Evolutionary conservation across 2,113 vertebrate genomes (phyloP), one percentile per base, ranked within the genome.

Genomic region (Arvicanthis niloticus): DNA sequence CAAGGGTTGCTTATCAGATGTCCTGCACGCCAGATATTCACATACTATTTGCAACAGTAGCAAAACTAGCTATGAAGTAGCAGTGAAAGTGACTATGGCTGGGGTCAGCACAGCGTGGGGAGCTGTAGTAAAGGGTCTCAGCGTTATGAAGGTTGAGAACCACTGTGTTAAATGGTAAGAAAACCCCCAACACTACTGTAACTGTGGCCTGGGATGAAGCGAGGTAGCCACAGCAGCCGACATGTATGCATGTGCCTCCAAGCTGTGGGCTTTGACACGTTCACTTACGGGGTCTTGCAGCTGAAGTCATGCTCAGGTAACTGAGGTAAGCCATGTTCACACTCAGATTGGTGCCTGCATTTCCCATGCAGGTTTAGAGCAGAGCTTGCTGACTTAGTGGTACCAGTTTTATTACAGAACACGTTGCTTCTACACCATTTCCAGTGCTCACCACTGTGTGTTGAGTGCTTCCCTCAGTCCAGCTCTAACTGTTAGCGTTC

Each of bases 171-270:
- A 76, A 24, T 73, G 34, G 17, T 65, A 16, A 56, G 51, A 88
- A 29, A 53, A 37, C 8, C 16, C n/a, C 12, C 26, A 5, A 7
- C 0, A 5, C 24, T 19, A 0, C 10, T 34, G 0, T 88, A 40
- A 24, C 2, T 24, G 0, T 1, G 11, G 40, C 19, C 5, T 16
- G 0, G 3, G 15, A 42, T 0, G 37, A 24, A 5, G 21, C 1
- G 37, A 40, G 15, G 56, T 13, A 3, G n/a, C 24, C 17, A 56
- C 1, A 4, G 60, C 6, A 3, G 70, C 24, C 9, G n/a, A 45
- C 34, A 51, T 5, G 62, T 37, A 15, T n/a, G 0, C 21, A 0
- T 45, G 78, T 10, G 40, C 51, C 34, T n/a, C 48, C 7, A 0
- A 29, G 24, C 21, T 3, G 9, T 21, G 3, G 42, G 1, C 9